Base-by-base conservation (phyloP, 2,888 invertebrate species). In the Eudemis profundana region DNA sequence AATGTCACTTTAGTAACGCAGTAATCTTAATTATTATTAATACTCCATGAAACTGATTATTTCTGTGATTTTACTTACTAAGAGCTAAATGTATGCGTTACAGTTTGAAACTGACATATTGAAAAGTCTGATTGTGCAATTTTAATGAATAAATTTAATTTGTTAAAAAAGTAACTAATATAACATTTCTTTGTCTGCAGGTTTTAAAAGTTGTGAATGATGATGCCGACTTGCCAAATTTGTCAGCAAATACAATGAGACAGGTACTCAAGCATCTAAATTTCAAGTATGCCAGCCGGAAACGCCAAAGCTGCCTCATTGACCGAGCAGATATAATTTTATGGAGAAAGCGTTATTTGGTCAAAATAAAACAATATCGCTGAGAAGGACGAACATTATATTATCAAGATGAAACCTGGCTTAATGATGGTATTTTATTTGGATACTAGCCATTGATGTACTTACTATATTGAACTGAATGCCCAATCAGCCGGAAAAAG, bases 21-120 rank as follows among this genome's bases (percentile, higher is more conserved):
- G 42, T 42, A 42, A 42, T 42, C 42, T 42, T 42, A 42, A 42
- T 42, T 42, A 42, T 42, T 42, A 42, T 7, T 5, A 42, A 42
- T 42, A 42, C 42, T 17, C 42, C 42, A 42, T 17, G 17, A 42
- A 42, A 42, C 42, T 42, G 53, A 53, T 53, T 53, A 53, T 53
- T 53, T 38, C 53, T 53, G 53, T 53, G 53, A 53, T 53, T 53
- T 53, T 7, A 36, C 38, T 53, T 53, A 36, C 29, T 53, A 53
- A 59, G 59, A 59, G 36, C 4, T 59, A 21, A 46, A 59, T 59
- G 19, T 59, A 29, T 17, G 59, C 46, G 46, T 59, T 59, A 53
- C 59, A 47, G 47, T 59, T 59, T 59, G 15, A 59, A 59, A 47
- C 59, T 47, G 59, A 36, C 46, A 59, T 59, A 21, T 42, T 42